These are phyloP conservation scores for Scaptodrosophila latifasciaeformis DNA, from an alignment of 2,888 invertebrate genomes.

Conservation along the genomic window DNA sequence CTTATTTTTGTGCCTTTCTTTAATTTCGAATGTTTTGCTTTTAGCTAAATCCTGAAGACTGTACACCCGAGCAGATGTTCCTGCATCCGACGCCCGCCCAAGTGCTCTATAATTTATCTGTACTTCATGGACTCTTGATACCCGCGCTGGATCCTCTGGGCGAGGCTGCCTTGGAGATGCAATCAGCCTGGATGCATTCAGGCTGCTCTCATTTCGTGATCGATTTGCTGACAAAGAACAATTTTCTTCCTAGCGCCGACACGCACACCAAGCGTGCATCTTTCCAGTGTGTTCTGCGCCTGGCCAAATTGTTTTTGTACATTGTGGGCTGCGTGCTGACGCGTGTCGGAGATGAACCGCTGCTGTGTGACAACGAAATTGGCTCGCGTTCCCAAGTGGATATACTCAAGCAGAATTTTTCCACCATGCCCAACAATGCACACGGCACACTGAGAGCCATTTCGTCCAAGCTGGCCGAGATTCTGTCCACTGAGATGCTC, in stretches of 20 bases:
- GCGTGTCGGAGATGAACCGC: constrained; percentile 77
- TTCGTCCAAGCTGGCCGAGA: constrained; percentile 87
- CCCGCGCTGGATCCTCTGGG: constrained; percentile 89
- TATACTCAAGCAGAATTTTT: constrained; percentile 87
- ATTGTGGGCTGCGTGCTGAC: constrained; percentile 89
- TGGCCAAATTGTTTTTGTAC: constrained; percentile 91
- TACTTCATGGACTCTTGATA: constrained; percentile 92
- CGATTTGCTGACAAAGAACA: constrained; percentile 89
- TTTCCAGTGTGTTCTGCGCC: constrained; percentile 89
- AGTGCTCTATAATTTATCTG: constrained; percentile 85
- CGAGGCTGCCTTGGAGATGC: constrained; percentile 79
- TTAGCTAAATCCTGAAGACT: constrained; percentile 55
- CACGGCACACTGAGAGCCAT: constrained; percentile 91
- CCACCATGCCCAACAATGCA: constrained; percentile 85
- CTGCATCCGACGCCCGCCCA: constrained; percentile 83
- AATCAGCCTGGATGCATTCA: constrained; percentile 80
- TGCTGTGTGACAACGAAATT: constrained; percentile 76
- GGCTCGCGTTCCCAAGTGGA: constrained; percentile 77
- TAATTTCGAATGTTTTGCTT: not conserved
- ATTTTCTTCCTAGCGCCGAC: constrained; percentile 87
- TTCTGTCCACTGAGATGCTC: constrained; percentile 83
- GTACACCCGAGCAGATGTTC: constrained; percentile 80
- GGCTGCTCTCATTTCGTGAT: constrained; percentile 80
- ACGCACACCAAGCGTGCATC: constrained; percentile 86
- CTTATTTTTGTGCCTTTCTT: not conserved